Base-by-base conservation (phyloP, 1,140 invertebrate genomes). In the Drosophila guanche region DNA sequence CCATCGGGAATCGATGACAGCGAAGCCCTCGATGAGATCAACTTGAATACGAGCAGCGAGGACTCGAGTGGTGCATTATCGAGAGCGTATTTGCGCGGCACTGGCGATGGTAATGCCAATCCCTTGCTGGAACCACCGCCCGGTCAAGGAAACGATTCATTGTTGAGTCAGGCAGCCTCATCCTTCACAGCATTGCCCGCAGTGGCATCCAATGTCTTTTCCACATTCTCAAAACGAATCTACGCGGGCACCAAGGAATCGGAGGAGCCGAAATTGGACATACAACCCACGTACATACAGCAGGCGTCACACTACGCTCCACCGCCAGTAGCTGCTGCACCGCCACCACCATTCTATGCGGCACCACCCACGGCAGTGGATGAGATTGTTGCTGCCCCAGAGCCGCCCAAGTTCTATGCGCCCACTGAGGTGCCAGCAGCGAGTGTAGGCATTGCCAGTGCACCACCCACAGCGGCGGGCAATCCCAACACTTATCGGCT, bases 151-250 rank as follows among this genome's bases (percentile, higher is more conserved):
- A 76, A 47, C 16, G 92, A 92, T 66, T 92, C 93, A 0, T 92
- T 88, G 57, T 63, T 89, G 1, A 85, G 92, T 67, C 84, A 93
- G 42, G 93, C 93, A 1, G 91, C 93, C 0, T 93, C 93, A 71
- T 93, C 93, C 43, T 93, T 94, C 56, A 93, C 93, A 0, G 93
- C 93, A 22, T 48, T 94, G 40, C 93, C 93, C 3, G 92, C 93
- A 62, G 93, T 94, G 5, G 93, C 93, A 0, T 94, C 92, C 29
- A 93, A 92, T 23, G 93, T 94, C 0, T 93, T 94, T 54, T 93
- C 92, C 3, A 93, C 93, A 4, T 94, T 94, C 70, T 93, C 93
- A 0, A 93, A 92, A 57, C 92, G 93, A 16, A 89, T 91, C 52
- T 90, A 89, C 69, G 70, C 86, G n/a, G 69, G 75, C 60, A 61